These are phyloP conservation scores for Pseudomyrmex cubaensis DNA, from an alignment of 1,140 invertebrate species.

Conservation along the genomic window DNA sequence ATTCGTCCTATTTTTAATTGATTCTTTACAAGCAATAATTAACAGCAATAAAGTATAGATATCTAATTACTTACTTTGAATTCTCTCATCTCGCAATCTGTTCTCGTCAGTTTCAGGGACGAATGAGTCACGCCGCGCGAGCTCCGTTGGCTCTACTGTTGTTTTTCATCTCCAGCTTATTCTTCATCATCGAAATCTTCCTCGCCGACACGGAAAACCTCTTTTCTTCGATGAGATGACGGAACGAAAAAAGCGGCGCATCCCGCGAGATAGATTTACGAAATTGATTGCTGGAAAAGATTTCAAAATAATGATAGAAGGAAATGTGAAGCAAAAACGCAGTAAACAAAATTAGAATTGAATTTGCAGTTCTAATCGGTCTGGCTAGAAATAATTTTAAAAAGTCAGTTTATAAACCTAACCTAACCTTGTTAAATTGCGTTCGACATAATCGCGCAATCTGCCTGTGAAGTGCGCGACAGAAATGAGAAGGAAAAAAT, in stretches of 20 bases:
- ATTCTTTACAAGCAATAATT: too few species aligned
- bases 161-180: slow-evolving; percentile 44
- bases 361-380: not conserved
- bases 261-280: slow-evolving; percentile 32
- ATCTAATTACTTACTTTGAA: slow-evolving; percentile 2
- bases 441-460: slow-evolving; percentile 9
- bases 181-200: slow-evolving; percentile 51
- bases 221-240: slow-evolving; percentile 28
- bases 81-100: slow-evolving; percentile 16
- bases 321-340: not conserved
- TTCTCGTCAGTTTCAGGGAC: slow-evolving; percentile 1
- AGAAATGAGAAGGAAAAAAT: slow-evolving; percentile 3
- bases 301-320: not conserved
- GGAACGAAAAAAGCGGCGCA: slow-evolving; percentile 27
- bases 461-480: not conserved
- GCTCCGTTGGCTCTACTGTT: slow-evolving; percentile 9
- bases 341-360: not conserved
- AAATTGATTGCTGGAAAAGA: slow-evolving; percentile 19
- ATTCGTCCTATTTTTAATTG: too few species aligned
- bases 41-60: too few species aligned
- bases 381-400: not conserved
- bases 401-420: not conserved
- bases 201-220: slow-evolving; percentile 52
- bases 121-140: slow-evolving; percentile 22
- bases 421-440: slow-evolving; percentile 52